Evolutionary conservation across 2,113 vertebrate genomes (phyloP).

Genomic region (Oreochromis tanganicae): DNA sequence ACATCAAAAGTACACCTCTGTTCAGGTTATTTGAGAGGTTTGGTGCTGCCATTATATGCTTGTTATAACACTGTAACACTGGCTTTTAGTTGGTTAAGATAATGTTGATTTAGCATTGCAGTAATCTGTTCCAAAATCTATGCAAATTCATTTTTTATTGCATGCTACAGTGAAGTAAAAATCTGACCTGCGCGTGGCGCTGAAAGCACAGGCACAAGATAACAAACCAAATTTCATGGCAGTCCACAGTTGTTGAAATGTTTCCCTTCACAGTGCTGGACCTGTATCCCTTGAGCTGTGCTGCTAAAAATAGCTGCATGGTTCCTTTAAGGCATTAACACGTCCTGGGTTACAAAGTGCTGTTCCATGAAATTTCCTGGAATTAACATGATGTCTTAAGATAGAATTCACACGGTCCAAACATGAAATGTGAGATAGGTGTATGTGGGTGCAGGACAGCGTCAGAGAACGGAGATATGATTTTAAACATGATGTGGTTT

Average conservation of each 20-base stretch:
- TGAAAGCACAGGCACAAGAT: not conserved
- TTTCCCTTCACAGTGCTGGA: not conserved
- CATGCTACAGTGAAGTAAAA: not conserved
- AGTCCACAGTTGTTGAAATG: not conserved
- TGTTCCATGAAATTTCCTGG: slow-evolving; percentile 12
- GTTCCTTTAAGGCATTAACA: slow-evolving; percentile 4
- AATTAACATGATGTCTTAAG: slow-evolving; percentile 18
- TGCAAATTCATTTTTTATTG: not conserved
- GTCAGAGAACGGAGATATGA: not conserved
- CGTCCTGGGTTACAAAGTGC: slow-evolving; percentile 1
- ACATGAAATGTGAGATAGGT: slow-evolving; percentile 1
- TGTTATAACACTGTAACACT: not conserved
- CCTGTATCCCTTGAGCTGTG: not conserved
- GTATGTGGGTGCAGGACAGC: not conserved
- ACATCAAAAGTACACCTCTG: not conserved
- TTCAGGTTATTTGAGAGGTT: not conserved
- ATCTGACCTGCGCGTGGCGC: not conserved
- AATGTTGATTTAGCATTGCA: not conserved
- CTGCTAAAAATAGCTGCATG: not conserved
- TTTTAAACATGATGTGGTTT: not conserved
- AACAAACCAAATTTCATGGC: not conserved
- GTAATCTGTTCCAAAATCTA: not conserved
- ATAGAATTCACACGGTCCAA: slow-evolving; percentile 1
- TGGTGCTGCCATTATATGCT: not conserved
- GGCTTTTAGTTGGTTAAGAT: not conserved